Percentiles rank a stretch among this genome's conserved stretches.
Conservation (phyloP, 2,113 vertebrate species). For the Opisthocomus hoazin region DNA sequence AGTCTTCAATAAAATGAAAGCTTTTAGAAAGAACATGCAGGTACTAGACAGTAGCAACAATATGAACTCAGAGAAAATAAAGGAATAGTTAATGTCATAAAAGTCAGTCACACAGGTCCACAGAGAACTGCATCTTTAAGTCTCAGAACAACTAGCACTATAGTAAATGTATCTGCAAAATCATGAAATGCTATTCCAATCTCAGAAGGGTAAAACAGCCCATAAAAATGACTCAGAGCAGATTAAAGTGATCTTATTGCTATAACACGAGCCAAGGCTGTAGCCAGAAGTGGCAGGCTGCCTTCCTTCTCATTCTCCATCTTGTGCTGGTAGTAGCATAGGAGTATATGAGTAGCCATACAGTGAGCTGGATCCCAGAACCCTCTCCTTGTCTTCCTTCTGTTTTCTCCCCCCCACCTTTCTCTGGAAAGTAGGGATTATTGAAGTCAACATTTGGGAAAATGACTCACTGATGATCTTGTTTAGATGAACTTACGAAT, state of each 20-base stretch:
- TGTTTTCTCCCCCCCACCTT: not conserved
- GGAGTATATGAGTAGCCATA: not conserved
- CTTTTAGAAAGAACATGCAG: not conserved
- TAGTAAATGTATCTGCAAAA: not conserved
- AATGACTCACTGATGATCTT: not conserved
- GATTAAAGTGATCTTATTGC: not conserved
- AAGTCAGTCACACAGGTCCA: not conserved
- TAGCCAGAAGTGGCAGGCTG: not conserved
- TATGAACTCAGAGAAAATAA: not conserved
- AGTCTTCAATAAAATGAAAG: not conserved
- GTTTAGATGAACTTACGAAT: not conserved
- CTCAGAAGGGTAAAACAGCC: not conserved
- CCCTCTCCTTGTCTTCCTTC: not conserved
- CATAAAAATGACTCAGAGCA: not conserved
- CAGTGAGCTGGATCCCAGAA: not conserved
- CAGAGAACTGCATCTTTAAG: not conserved
- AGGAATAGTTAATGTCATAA: not conserved
- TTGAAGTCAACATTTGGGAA: not conserved
- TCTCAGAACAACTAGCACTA: not conserved
- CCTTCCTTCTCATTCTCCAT: not conserved
- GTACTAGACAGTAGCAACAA: not conserved
- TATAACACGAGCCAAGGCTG: not conserved
- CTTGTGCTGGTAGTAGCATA: not conserved
- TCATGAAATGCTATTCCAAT: not conserved
- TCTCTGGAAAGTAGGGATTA: not conserved